Base-by-base conservation (phyloP, 2,113 vertebrate species). In the Lepus timidus region DNA sequence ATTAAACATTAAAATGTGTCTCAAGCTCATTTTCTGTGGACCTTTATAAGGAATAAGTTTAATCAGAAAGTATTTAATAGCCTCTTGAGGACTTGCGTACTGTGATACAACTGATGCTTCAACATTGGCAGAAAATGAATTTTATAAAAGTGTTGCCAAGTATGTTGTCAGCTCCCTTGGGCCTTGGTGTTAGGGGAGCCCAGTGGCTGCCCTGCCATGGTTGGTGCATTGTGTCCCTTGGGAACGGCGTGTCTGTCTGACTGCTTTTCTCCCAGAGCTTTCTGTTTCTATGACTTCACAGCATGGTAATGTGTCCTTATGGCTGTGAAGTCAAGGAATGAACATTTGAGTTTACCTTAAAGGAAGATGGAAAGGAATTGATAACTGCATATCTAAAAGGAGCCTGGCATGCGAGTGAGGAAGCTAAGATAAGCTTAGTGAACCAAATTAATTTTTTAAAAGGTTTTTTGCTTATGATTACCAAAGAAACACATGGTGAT, bases 41-140 rank as follows among this genome's bases (percentile, higher is more conserved):
- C 73, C 82, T 95, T 92, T 94, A 29, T 88, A 58, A 75, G 65
- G 61, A 85, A 62, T 52, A 65, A 65, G 16, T 85, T 51, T 61
- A 33, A 25, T 85, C 22, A 90, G 93, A 62, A 96, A 85, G 31
- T 58, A 27, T 71, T n/a, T 79, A 68, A 12, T 82, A 91, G 29
- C 58, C 51, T 67, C 71, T 85, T 74, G 86, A 88, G 36, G 61
- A 64, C 22, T 88, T 84, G 83, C 76, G 25, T 36, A 23, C 23
- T 51, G 71, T 94, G 16, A 55, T 62, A 7, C 29, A 73, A 25
- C 29, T 75, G 62, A 51, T 82, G 12, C 12, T 82, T 85, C 19
- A 31, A 1, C 27, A 25, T 86, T 36, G 76, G 51, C 31, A 27
- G 64, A 91, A 62, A 29, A 52, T 65, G 9, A 20, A 11, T 90